phyloP scores from a whole-genome alignment of 2,797 vertebrate genomes.

The Enoplosus armatus region DNA sequence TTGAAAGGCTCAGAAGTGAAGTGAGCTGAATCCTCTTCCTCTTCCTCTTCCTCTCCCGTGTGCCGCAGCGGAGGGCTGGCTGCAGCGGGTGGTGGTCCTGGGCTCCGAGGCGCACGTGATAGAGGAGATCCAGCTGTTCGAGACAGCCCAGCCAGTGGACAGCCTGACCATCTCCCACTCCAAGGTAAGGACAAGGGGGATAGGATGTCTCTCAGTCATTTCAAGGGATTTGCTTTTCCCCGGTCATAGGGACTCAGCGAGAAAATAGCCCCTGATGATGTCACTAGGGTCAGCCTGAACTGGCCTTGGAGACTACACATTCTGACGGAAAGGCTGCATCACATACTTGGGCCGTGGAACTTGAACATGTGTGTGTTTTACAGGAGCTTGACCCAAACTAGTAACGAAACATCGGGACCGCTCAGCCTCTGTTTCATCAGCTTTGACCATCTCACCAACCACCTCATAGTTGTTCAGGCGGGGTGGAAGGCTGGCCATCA shows the following conservation, averaged over 20 bases:
- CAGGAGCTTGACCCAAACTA: too few species aligned
- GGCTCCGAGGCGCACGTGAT: conserved; percentile 89
- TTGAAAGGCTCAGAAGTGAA: conserved; percentile 20
- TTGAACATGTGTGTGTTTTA: neutral
- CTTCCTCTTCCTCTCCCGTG: conserved; percentile 19
- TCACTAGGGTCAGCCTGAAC: neutral
- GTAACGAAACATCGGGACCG: neutral
- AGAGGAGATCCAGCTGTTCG: conserved; percentile 96
- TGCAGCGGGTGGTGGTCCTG: conserved; percentile 92
- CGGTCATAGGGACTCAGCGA: neutral
- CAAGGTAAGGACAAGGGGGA: conserved; percentile 83
- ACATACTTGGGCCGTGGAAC: neutral
- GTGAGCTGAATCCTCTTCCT: conserved; percentile 25
- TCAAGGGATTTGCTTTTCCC: neutral
- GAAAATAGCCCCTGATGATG: neutral
- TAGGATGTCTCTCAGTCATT: neutral
- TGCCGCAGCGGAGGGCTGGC: conserved; percentile 90
- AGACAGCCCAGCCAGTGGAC: conserved; percentile 89
- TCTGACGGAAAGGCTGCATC: neutral
- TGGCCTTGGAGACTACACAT: neutral
- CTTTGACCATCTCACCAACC: neutral
- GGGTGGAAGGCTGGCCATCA: neutral
- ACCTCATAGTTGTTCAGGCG: neutral
- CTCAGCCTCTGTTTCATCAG: neutral
- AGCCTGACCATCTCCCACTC: conserved; percentile 91